Conservation (phyloP, 2,797 vertebrate genomes). For the Pristis pectinata region DNA sequence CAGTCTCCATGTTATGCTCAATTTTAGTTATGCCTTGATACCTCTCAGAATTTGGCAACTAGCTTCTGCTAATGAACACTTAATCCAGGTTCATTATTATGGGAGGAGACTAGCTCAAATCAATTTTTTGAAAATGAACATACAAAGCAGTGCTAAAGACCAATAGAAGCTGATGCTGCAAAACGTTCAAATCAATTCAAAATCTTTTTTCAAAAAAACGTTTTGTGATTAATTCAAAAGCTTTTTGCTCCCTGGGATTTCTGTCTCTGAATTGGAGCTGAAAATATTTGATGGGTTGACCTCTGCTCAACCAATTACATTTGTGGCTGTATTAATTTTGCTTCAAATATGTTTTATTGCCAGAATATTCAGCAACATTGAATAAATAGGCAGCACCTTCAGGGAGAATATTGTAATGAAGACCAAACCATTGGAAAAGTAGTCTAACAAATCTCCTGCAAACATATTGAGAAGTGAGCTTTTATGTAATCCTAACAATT, state of each 20-base stretch:
- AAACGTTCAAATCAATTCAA: neutral
- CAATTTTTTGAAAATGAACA: too few relatives aligned
- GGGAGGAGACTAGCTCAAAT: neutral
- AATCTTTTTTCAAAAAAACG: neutral
- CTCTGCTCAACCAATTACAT: neutral
- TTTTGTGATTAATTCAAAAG: neutral
- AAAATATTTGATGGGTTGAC: neutral
- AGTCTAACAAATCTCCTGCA: neutral
- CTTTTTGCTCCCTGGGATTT: neutral
- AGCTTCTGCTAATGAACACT: neutral
- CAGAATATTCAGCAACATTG: neutral
- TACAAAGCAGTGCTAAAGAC: neutral
- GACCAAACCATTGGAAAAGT: neutral
- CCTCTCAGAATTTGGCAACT: neutral
- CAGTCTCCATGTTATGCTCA: neutral
- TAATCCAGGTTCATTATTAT: neutral
- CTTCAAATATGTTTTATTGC: neutral
- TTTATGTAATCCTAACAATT: neutral
- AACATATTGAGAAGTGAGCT: neutral
- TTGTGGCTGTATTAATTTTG: neutral
- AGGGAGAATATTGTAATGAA: neutral
- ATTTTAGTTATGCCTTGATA: too few relatives aligned
- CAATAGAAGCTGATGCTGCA: neutral
- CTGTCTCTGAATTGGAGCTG: neutral
- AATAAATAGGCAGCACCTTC: neutral